These are phyloP conservation scores for Margarornis squamiger DNA, from an alignment of 2,797 vertebrate species.

Conservation along the genomic window DNA sequence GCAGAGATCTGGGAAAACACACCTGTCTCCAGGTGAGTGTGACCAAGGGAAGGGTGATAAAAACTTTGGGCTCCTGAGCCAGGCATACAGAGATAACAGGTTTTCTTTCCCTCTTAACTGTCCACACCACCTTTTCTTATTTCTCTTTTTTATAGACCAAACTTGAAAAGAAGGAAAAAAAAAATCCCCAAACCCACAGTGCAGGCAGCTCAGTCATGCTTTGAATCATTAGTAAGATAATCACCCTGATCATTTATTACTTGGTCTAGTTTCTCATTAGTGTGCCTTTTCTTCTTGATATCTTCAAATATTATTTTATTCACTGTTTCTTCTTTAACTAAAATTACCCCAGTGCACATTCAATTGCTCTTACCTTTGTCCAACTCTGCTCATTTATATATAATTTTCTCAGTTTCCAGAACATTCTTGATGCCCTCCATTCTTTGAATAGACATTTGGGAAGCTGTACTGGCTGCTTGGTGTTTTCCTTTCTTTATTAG, in stretches of 20 bases:
- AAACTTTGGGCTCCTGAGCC: neutral
- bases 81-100: neutral
- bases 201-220: neutral
- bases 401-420: neutral
- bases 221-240: neutral
- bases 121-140: neutral
- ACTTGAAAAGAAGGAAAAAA: rapidly evolving
- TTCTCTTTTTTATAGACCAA: neutral
- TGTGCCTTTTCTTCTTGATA: neutral
- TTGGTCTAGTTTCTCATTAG: neutral
- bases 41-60: neutral
- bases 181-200: neutral
- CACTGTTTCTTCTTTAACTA: neutral
- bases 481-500: conserved; percentile 20
- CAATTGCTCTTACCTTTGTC: neutral
- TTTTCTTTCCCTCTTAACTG: neutral
- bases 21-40: neutral
- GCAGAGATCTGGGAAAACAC: neutral
- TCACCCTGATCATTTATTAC: neutral
- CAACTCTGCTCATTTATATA: neutral
- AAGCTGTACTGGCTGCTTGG: neutral
- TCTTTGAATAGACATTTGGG: neutral
- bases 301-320: neutral
- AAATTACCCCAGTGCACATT: neutral
- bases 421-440: neutral